Evolutionary conservation across 1,140 invertebrate genomes (phyloP).

Genomic region (Pomacea maculata): DNA sequence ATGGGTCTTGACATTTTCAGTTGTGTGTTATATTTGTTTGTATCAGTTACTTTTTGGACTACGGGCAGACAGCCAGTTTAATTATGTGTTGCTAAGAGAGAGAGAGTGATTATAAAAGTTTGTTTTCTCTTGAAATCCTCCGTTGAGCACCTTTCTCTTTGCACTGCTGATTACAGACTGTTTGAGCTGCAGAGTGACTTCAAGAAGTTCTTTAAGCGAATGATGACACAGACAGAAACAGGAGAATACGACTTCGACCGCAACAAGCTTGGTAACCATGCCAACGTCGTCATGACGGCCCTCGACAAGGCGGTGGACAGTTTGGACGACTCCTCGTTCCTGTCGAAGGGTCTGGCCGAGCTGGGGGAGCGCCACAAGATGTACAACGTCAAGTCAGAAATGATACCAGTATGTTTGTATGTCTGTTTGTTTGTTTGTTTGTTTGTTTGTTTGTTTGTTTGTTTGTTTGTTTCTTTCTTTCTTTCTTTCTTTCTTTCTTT

Average conservation of each 20-base stretch:
- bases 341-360: conserved; percentile 40
- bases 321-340: conserved; percentile 43
- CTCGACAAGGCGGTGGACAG: conserved; percentile 58
- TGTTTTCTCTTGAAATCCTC: not conserved
- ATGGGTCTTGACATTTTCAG: no score
- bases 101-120: not conserved
- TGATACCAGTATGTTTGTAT: conserved; percentile 38
- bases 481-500: no score
- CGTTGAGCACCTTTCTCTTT: not conserved
- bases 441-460: no score
- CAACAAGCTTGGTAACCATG: conserved; percentile 45
- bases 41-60: no score
- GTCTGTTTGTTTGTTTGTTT: conserved; percentile 5
- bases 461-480: no score
- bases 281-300: conserved; percentile 55
- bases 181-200: conserved; percentile 47
- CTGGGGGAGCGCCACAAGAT: conserved; percentile 47
- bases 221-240: conserved; percentile 33
- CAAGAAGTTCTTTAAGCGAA: conserved; percentile 41
- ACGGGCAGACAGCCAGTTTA: no score
- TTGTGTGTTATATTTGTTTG: no score
- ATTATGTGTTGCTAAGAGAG: not conserved
- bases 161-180: conserved; percentile 30
- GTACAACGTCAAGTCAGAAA: conserved; percentile 45
- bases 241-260: conserved; percentile 40